Conservation (phyloP, 2,113 vertebrate species). For the Murina feae region DNA sequence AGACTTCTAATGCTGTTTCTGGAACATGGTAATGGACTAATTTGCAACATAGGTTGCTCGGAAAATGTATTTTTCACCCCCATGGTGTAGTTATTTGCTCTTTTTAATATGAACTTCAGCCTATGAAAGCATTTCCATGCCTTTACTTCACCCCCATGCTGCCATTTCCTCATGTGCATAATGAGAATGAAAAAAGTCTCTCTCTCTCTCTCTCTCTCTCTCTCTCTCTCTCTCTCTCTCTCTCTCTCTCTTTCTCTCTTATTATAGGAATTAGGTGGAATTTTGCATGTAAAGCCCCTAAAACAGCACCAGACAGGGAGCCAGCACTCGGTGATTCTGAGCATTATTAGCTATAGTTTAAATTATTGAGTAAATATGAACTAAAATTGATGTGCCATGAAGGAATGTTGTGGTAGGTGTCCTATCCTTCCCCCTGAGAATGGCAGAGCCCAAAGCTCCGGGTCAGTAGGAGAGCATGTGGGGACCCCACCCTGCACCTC, state of each 20-base stretch:
- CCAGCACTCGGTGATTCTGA: not conserved
- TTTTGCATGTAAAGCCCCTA: not conserved
- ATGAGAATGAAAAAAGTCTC: not conserved
- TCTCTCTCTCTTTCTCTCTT: not conserved
- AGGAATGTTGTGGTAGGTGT: not conserved
- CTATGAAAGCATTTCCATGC: not conserved
- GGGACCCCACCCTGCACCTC: not conserved
- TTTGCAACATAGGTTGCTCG: not conserved
- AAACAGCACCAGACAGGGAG: not conserved
- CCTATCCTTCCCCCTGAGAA: not conserved
- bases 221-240: not conserved
- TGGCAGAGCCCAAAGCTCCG: not conserved
- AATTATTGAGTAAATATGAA: not conserved
- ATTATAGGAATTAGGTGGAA: not conserved
- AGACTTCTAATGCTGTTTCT: not conserved
- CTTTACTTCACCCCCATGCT: not conserved
- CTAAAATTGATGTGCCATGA: not conserved
- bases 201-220: not conserved
- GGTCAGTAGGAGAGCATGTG: fast-evolving
- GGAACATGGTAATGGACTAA: not conserved
- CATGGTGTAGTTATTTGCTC: not conserved
- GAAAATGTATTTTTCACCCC: conserved; percentile 33
- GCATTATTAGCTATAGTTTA: not conserved
- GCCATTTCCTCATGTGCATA: not conserved
- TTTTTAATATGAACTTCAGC: conserved; percentile 21